A percentile compares a stretch with the other conserved stretches of the same genome.
Evolutionary conservation across 2,888 invertebrate species (phyloP).

Genomic region (Perizoma flavofasciatum): DNA sequence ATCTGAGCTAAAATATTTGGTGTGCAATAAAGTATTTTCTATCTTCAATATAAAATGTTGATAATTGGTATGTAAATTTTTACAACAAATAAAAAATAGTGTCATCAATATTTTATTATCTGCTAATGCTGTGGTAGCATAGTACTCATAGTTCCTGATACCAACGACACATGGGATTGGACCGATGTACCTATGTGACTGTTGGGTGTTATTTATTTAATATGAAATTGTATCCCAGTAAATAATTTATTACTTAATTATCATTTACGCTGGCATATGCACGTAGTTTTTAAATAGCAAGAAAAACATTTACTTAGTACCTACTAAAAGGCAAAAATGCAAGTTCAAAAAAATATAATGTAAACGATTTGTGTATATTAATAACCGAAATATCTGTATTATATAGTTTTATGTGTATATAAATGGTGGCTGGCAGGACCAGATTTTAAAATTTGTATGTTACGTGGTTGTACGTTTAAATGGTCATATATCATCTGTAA

Average conservation of each 20-base stretch:
- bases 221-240: neutral
- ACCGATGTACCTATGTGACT: too few species aligned
- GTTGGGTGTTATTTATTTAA: too few species aligned
- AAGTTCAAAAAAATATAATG: conserved; percentile 28
- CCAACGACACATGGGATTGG: too few species aligned
- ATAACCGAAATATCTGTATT: conserved; percentile 61
- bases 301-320: conserved; percentile 31
- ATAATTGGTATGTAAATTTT: too few species aligned
- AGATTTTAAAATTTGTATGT: conserved; percentile 39
- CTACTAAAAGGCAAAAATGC: conserved; percentile 24
- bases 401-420: conserved; percentile 70
- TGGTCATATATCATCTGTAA: conserved; percentile 22
- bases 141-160: too few species aligned
- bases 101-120: too few species aligned
- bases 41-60: too few species aligned
- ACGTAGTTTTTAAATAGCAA: conserved; percentile 24
- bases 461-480: conserved; percentile 17
- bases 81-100: too few species aligned
- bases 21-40: too few species aligned
- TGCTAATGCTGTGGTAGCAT: too few species aligned
- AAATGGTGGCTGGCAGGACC: conserved; percentile 63
- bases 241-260: conserved; percentile 3
- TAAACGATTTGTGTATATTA: conserved; percentile 46
- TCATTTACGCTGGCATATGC: conserved; percentile 32
- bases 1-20: too few species aligned